Base-by-base conservation (phyloP, 2,888 invertebrate species). In the Gryllus longicercus region DNA sequence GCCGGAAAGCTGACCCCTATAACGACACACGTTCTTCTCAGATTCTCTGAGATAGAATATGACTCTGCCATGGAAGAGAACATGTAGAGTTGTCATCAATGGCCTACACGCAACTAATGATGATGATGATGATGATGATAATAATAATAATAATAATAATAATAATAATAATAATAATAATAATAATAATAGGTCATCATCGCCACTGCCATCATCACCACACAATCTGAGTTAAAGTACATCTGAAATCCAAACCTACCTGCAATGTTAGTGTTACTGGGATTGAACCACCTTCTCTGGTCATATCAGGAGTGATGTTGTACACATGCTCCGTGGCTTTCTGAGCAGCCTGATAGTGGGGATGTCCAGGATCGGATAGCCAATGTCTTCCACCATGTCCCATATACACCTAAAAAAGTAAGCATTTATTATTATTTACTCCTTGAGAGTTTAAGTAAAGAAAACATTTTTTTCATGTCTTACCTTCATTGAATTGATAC, bases 271-370 rank as follows among this genome's bases (percentile, higher is more conserved):
- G 89, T 78, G 99, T 98, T 82, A 99, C 95, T 2, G 99, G 99
- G 87, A 99, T 99, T 76, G 97, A 97, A 23, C 99, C 99, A 80
- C 99, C 99, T 87, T 99, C 99, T 80, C 99, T 93, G 0, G 96
- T 97, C 89, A 97, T 91, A 88, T 98, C 98, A 0, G 99, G 98
- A 76, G 96, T 95, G 3, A 94, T 92, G 84, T 93, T 93, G 87
- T 95, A 98, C 16, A 98, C 98, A 85, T 93, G 90, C 84, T 93
- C 92, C 3, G 94, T 94, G 50, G 96, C 96, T 76, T 89, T 90
- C 51, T 92, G 91, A 11, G 96, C 99, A 23, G 99, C 99, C 83
- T 93, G 89, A 88, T 96, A 99, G 88, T 99, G 95, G 0, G 95
- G 94, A 88, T 98, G 96, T 85, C 92, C 91, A 50, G 96, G 96